phyloP scores from a whole-genome alignment of 2,797 vertebrate genomes.

The Corythornis leucogaster region DNA sequence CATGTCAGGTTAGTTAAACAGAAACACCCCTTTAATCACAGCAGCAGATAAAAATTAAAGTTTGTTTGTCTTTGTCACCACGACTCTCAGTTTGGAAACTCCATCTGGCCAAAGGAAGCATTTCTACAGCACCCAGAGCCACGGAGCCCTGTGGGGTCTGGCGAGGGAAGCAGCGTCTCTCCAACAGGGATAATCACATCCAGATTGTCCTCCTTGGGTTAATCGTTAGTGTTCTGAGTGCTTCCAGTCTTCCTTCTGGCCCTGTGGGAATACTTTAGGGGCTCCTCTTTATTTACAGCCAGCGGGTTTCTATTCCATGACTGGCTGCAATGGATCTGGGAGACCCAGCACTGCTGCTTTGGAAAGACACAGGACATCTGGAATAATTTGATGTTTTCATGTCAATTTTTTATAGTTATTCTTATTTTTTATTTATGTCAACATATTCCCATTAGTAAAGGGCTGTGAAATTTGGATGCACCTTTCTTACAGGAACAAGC shows the following conservation, averaged over 20 bases:
- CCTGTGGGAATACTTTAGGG: slow-evolving; percentile 42
- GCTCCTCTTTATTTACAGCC: slow-evolving; percentile 47
- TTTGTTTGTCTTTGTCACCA: slow-evolving; percentile 17
- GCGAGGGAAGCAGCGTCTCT: not conserved
- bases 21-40: slow-evolving; percentile 45
- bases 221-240: slow-evolving; percentile 43
- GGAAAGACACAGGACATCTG: slow-evolving; percentile 48
- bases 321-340: not conserved
- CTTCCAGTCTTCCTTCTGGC: slow-evolving; percentile 59
- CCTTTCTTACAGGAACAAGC: not conserved
- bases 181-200: slow-evolving; percentile 24
- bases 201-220: not conserved
- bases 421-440: not conserved
- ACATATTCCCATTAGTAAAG: not conserved
- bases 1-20: slow-evolving; percentile 35
- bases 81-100: slow-evolving; percentile 7
- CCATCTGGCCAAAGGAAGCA: not conserved
- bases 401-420: not conserved
- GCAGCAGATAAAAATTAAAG: slow-evolving; percentile 28
- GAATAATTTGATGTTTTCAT: slow-evolving; percentile 35
- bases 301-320: slow-evolving; percentile 12
- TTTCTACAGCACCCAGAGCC: slow-evolving; percentile 2
- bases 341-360: not conserved
- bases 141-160: not conserved
- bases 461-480: not conserved